Evolutionary conservation across 1,140 invertebrate genomes (phyloP).

Genomic region (Palaemon carinicauda): DNA sequence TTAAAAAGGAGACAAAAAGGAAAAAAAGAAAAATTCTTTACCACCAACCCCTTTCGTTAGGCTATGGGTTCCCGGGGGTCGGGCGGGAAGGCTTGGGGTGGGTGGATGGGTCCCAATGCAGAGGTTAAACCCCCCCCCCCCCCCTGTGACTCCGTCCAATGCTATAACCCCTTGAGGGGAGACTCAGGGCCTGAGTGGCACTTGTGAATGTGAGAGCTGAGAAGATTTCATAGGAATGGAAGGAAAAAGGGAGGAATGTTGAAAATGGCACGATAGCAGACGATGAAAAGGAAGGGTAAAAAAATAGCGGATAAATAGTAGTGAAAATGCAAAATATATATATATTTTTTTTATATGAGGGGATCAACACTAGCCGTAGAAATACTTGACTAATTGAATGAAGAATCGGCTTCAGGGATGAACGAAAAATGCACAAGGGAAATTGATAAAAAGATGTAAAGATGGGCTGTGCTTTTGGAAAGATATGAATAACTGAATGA

Average conservation of each 20-base stretch:
- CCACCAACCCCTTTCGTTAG: too few relatives aligned
- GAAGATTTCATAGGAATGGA: not conserved
- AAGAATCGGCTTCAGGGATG: too few relatives aligned
- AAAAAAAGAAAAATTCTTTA: too few relatives aligned
- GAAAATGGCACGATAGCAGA: not conserved
- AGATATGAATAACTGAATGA: too few relatives aligned
- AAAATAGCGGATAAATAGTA: not conserved
- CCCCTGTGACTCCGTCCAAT: not conserved
- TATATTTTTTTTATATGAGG: not conserved
- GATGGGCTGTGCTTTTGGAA: too few relatives aligned
- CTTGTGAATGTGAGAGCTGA: not conserved
- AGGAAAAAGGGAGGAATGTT: not conserved
- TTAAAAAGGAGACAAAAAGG: too few relatives aligned
- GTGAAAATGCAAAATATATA: not conserved
- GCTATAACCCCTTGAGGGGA: slow-evolving; percentile 17
- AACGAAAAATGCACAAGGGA: too few relatives aligned
- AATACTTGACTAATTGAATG: too few relatives aligned
- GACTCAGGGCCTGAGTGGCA: slow-evolving; percentile 15
- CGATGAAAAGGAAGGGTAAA: not conserved
- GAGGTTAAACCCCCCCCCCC: not conserved
- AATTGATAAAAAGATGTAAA: too few relatives aligned
- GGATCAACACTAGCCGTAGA: too few relatives aligned
- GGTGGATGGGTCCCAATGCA: not conserved
- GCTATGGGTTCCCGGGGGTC: not conserved
- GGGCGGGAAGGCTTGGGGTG: not conserved